Conservation (phyloP, 2,797 vertebrate species). For the Phrynocephalus vlangalii region DNA sequence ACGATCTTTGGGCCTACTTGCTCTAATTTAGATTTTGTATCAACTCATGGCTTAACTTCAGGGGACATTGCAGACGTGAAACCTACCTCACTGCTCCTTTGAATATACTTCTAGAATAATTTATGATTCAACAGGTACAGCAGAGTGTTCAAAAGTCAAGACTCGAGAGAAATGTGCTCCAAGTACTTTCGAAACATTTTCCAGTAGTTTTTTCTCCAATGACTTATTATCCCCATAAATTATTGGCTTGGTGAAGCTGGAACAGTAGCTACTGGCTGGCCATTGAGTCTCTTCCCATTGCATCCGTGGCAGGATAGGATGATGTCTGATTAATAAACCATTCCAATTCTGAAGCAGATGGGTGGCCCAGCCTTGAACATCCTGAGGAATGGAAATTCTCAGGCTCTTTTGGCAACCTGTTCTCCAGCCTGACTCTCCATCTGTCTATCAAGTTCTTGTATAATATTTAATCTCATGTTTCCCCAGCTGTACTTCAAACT, state of each 20-base stretch:
- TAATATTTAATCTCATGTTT: constrained; percentile 43
- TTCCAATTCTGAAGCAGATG: constrained; percentile 32
- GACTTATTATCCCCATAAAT: constrained; percentile 45
- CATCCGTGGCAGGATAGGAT: constrained; percentile 30
- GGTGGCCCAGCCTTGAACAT: constrained; percentile 48
- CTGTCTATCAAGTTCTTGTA: constrained; percentile 37
- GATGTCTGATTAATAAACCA: constrained; percentile 46
- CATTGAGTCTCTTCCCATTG: constrained; percentile 21
- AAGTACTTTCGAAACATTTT: constrained; percentile 36
- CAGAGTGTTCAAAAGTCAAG: not conserved
- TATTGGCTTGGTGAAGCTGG: constrained; percentile 29
- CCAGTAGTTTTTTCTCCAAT: constrained; percentile 39
- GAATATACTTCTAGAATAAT: not conserved
- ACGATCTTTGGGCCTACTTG: too few relatives aligned
- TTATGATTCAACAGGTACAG: constrained; percentile 43
- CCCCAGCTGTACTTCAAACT: constrained; percentile 40
- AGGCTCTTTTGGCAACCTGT: constrained; percentile 39
- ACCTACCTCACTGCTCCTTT: not conserved
- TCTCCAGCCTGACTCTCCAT: not conserved
- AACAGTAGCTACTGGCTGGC: constrained; percentile 35
- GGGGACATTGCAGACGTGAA: constrained; percentile 1
- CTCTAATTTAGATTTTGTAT: not conserved
- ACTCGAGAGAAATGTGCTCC: constrained; percentile 26
- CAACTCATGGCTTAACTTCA: not conserved
- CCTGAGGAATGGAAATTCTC: constrained; percentile 40